phyloP scores from a whole-genome alignment of 2,113 vertebrate genomes.

The Myotis davidii region DNA sequence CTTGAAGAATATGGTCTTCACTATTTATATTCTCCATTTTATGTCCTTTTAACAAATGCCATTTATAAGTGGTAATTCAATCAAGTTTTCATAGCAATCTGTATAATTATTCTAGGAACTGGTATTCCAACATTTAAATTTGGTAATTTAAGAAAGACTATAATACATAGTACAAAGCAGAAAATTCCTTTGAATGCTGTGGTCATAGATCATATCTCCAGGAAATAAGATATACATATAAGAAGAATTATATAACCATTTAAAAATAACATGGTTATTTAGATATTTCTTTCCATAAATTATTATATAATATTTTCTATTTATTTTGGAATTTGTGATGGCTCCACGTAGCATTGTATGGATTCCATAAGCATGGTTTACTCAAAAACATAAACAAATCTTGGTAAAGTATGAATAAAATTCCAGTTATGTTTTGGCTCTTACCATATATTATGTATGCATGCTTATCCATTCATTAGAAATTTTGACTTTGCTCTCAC shows the following conservation, averaged over 20 bases:
- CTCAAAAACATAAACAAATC: background rate
- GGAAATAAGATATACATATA: background rate
- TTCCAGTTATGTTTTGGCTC: background rate
- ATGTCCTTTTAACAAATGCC: slow-evolving; percentile 49
- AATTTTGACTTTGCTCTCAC: slow-evolving; percentile 25
- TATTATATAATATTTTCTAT: background rate
- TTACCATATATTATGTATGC: background rate
- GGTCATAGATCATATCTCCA: background rate
- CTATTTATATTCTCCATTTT: slow-evolving; percentile 48
- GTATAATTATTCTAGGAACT: background rate
- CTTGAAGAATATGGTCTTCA: slow-evolving; percentile 56
- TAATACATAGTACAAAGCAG: background rate
- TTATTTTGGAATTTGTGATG: background rate
- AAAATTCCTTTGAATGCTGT: slow-evolving; percentile 27
- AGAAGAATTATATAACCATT: slow-evolving; percentile 46
- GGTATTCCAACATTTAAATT: slow-evolving; percentile 60
- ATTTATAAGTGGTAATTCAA: slow-evolving; percentile 33
- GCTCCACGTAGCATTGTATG: background rate
- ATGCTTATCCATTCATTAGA: background rate
- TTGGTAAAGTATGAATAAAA: background rate
- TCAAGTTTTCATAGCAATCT: background rate
- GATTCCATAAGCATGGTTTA: background rate
- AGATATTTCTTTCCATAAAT: background rate
- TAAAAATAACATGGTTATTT: background rate
- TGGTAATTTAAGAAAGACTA: slow-evolving; percentile 14